Percentiles rank a stretch among this genome's conserved stretches.
phyloP scores from a whole-genome alignment of 2,797 vertebrate genomes.

The Avahi laniger region DNA sequence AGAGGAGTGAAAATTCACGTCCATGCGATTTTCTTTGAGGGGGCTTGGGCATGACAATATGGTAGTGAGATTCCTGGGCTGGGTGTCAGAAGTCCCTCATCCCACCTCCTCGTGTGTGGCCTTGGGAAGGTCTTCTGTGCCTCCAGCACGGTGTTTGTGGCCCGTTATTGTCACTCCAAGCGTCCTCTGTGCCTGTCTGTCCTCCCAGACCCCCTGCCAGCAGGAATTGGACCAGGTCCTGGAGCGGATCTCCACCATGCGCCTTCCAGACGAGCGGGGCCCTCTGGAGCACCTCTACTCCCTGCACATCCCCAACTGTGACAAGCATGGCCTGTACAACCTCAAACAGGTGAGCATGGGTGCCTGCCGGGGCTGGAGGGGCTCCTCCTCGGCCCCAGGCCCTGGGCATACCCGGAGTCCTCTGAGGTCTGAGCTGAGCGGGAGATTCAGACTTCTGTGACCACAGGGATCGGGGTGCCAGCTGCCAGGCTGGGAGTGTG shows the following conservation, averaged over 20 bases:
- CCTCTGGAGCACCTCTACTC: conserved; percentile 94
- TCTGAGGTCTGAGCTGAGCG: not conserved
- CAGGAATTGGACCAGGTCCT: conserved; percentile 94
- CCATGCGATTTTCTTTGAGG: not conserved
- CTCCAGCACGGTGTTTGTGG: not conserved
- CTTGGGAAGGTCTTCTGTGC: not conserved
- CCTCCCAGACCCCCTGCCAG: conserved; percentile 91
- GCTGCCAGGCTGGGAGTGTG: not conserved
- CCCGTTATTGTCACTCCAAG: not conserved
- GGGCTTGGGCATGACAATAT: not conserved
- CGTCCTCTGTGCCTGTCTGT: not conserved
- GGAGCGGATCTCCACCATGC: conserved; percentile 94
- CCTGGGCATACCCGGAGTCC: not conserved
- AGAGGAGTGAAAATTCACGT: not conserved
- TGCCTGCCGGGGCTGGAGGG: not conserved
- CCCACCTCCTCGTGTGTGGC: not conserved
- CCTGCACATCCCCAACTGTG: conserved; percentile 96
- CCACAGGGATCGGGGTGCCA: not conserved
- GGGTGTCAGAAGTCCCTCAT: not conserved
- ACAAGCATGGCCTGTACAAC: conserved; percentile 94
- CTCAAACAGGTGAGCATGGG: conserved; percentile 91
- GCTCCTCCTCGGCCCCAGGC: conserved; percentile 52
- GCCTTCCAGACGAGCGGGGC: conserved; percentile 92
- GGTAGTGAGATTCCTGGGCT: not conserved
- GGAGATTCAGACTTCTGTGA: not conserved